These are phyloP conservation scores for Sylvietta virens DNA, from an alignment of 2,113 vertebrate species.

Conservation along the genomic window DNA sequence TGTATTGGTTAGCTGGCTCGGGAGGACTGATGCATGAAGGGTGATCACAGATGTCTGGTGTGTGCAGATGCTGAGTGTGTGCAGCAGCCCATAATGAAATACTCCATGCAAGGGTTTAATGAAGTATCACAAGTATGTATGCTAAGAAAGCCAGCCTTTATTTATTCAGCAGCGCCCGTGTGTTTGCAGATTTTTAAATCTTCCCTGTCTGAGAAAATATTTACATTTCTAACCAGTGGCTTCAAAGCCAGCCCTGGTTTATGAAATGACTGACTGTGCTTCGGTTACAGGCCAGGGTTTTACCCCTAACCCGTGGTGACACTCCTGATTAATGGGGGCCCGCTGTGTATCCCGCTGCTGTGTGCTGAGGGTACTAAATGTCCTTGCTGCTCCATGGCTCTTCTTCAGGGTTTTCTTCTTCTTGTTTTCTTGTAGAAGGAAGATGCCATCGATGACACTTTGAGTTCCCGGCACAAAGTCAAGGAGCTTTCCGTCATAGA, in stretches of 20 bases:
- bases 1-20: neutral
- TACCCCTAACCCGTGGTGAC: neutral
- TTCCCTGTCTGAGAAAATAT: conserved; percentile 66
- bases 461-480: conserved; percentile 89
- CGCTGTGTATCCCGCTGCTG: neutral
- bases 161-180: conserved; percentile 50
- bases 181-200: conserved; percentile 54
- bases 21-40: conserved; percentile 13
- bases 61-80: conserved; percentile 34
- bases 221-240: conserved; percentile 65
- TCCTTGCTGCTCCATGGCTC: conserved; percentile 50
- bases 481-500: conserved; percentile 98
- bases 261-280: conserved; percentile 48
- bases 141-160: conserved; percentile 10
- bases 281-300: conserved; percentile 4
- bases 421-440: conserved; percentile 82
- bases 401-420: neutral
- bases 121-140: conserved; percentile 25
- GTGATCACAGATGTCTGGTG: neutral
- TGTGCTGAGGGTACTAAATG: conserved; percentile 22
- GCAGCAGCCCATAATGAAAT: conserved; percentile 23
- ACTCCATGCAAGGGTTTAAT: conserved; percentile 8
- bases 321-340: neutral
- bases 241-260: conserved; percentile 59
- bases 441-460: conserved; percentile 85